phyloP scores from a whole-genome alignment of 2,888 invertebrate genomes.

The Volucella zonaria region DNA sequence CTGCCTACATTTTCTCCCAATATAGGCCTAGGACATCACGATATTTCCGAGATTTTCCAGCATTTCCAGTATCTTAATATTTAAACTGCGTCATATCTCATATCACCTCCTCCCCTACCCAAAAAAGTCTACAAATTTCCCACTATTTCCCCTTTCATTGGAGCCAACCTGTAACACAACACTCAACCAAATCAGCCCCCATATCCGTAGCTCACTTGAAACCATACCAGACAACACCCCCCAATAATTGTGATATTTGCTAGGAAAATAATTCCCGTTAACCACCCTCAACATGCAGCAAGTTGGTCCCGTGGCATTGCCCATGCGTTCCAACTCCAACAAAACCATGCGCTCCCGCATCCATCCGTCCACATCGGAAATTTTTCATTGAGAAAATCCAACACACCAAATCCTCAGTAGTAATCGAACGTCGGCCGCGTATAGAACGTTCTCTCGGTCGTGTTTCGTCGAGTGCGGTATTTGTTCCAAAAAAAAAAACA shows the following conservation, averaged over 20 bases:
- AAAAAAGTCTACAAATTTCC: slow-evolving; percentile 37
- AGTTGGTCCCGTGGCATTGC: slow-evolving; percentile 59
- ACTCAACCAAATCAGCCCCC: not conserved
- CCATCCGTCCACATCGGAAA: slow-evolving; percentile 34
- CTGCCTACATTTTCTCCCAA: too few relatives aligned
- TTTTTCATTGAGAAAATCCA: slow-evolving; percentile 69
- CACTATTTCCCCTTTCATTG: slow-evolving; percentile 49
- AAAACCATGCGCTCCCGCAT: slow-evolving; percentile 68
- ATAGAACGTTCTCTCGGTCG: slow-evolving; percentile 66
- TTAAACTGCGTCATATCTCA: not conserved
- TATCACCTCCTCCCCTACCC: too few relatives aligned
- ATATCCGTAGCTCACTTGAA: slow-evolving; percentile 5
- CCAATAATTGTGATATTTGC: not conserved
- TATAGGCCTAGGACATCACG: too few relatives aligned
- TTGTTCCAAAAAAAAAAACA: slow-evolving; percentile 40
- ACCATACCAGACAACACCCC: slow-evolving; percentile 5
- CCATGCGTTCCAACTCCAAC: slow-evolving; percentile 70
- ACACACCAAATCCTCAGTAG: slow-evolving; percentile 65
- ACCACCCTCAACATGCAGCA: slow-evolving; percentile 62
- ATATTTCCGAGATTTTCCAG: too few relatives aligned
- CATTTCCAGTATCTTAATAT: too few relatives aligned
- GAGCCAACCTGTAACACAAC: not conserved
- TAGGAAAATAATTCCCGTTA: slow-evolving; percentile 32
- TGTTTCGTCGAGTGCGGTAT: slow-evolving; percentile 66
- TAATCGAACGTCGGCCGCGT: slow-evolving; percentile 69